A percentile compares a stretch with the other conserved stretches of the same genome.
Conservation (phyloP, 37 sponge, comb jelly and placozoan genomes). For the Halisarca cf. caerulea region DNA sequence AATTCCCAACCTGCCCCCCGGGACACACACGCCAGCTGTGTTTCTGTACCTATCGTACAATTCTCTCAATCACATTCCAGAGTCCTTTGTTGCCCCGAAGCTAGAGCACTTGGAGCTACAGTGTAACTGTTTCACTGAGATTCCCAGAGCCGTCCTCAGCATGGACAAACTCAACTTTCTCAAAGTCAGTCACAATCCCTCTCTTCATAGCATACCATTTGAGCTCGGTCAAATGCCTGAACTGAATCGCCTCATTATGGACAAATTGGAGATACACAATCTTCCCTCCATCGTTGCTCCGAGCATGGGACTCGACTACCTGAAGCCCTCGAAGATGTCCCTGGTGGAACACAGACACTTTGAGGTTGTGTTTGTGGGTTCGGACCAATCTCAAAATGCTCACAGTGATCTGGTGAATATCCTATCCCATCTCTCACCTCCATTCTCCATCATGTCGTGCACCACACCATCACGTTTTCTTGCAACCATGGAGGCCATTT, state of each 20-base stretch:
- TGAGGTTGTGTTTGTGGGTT: slow-evolving; percentile 14
- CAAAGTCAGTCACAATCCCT: slow-evolving; percentile 1
- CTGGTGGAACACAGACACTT: background rate
- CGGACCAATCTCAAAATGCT: background rate
- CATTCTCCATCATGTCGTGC: slow-evolving; percentile 6
- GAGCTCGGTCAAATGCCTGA: background rate
- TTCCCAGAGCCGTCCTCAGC: background rate
- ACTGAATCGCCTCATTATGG: background rate
- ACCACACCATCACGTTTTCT: background rate
- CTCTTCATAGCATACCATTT: slow-evolving; percentile 1
- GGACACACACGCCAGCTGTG: background rate
- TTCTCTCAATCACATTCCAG: background rate
- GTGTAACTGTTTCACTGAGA: background rate
- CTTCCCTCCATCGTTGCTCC: background rate
- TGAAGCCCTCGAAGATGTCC: background rate
- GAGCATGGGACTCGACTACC: background rate
- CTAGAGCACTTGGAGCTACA: background rate
- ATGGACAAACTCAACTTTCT: background rate
- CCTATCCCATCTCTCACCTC: background rate
- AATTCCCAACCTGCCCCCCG: slow-evolving; percentile 39
- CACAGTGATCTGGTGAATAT: background rate
- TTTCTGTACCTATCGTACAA: slow-evolving; percentile 12
- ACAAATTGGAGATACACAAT: background rate
- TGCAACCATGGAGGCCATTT: slow-evolving; percentile 16
- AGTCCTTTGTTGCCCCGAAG: slow-evolving; percentile 1